Evolutionary conservation across 2,888 invertebrate species (phyloP).

Genomic region (Cryptus viduatorius): DNA sequence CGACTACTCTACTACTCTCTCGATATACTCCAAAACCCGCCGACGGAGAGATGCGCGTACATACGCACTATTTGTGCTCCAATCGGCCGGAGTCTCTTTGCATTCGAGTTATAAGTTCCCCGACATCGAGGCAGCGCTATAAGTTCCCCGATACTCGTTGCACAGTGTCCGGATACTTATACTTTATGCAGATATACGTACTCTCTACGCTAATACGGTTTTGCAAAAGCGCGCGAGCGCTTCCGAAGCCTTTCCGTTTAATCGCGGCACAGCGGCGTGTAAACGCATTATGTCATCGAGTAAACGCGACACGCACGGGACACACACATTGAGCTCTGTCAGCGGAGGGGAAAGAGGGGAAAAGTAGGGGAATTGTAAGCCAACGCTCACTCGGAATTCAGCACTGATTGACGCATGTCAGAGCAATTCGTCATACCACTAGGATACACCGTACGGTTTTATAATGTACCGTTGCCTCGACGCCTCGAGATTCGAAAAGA

Average conservation of each 20-base stretch:
- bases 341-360: neutral
- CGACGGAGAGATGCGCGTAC: conserved; percentile 5
- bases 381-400: conserved; percentile 37
- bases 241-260: conserved; percentile 56
- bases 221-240: conserved; percentile 45
- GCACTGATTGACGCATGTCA: conserved; percentile 62
- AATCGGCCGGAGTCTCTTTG: conserved; percentile 44
- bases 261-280: conserved; percentile 70
- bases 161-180: neutral
- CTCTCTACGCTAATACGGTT: conserved; percentile 39
- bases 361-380: neutral
- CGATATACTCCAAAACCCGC: neutral
- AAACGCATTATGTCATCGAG: conserved; percentile 71
- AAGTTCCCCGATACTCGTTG: neutral
- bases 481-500: neutral
- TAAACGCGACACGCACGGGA: conserved; percentile 65
- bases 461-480: neutral
- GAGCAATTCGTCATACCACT: conserved; percentile 51
- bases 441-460: conserved; percentile 38
- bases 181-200: conserved; percentile 54
- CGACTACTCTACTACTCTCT: conserved; percentile 3
- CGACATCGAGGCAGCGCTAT: neutral
- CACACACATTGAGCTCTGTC: conserved; percentile 18
- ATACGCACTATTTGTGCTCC: conserved; percentile 51
- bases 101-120: neutral